Evolutionary conservation across 53 echinoderm and acorn worm genomes (phyloP), one percentile per base, ranked within the genome.

Genomic region (Paelopatides confundens): DNA sequence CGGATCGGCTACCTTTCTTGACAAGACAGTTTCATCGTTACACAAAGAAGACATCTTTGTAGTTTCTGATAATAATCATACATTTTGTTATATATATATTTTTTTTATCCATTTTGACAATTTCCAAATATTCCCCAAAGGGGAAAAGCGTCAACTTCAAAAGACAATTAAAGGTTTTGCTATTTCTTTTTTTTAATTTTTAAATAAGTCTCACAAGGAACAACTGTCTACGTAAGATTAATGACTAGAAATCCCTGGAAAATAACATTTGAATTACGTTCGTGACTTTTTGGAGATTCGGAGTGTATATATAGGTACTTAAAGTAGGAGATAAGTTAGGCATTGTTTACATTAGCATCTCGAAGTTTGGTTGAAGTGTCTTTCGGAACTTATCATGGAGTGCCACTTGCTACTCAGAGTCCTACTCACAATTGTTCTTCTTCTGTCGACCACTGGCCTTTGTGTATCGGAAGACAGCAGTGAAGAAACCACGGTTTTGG

Each of bases 321-420:
- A 58, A 58, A 58, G 21, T 21, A 58, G 24, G 58, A 23, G 24
- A 43, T 43, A 58, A 58, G 18, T 58, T 6, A 58, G 58, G 58
- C 5, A 18, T n/a, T 6, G 17, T 58, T 17, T n/a, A 23, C 58
- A n/a, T n/a, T 58, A 58, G 6, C 58, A 18, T 58, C 1, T 58
- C 4, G 37, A 43, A 74, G 26, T 74, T 46, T 5, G 6, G 3
- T 37, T 39, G 39, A 40, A 43, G 43, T 58, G 58, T 58, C 58
- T 58, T 58, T 58, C 58, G 58, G 58, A 58, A 74, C 26, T 39
- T 74, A 74, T 39, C 74, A 74, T 74, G 74, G 74, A 74, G 46
- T 27, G 40, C 27, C 40, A 39, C 10, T 74, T 74, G 10, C 18
- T 74, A 27, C 13, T 74, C 74, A 74, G 29, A 35, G 40, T 39